Evolutionary conservation across 2,888 invertebrate genomes (phyloP).

Genomic region (Odontomyia ornata): DNA sequence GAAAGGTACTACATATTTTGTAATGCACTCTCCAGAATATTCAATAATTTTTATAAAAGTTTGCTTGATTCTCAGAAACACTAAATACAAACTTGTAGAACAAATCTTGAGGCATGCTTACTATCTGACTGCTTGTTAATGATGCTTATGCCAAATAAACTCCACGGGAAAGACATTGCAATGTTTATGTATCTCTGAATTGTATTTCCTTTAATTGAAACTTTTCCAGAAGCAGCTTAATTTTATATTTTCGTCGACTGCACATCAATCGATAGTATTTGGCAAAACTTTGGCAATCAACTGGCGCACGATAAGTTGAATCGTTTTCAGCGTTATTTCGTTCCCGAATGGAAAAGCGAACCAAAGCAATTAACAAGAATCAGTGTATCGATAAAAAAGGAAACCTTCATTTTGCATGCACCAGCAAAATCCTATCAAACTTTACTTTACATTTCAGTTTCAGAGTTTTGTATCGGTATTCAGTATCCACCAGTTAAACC

Average conservation of each 20-base stretch:
- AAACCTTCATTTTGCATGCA: background rate
- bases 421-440: conserved; percentile 32
- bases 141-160: no score
- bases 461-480: background rate
- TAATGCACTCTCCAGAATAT: no score
- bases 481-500: background rate
- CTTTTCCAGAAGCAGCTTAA: no score
- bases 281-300: conserved; percentile 7
- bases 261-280: background rate
- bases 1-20: no score
- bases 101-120: no score
- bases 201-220: no score
- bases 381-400: background rate
- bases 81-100: no score
- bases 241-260: background rate
- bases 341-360: conserved; percentile 20
- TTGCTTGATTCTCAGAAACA: no score
- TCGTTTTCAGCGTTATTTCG: conserved; percentile 14
- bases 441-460: background rate
- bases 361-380: conserved; percentile 19
- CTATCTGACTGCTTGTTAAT: no score
- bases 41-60: no score
- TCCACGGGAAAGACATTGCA: no score
- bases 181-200: no score
- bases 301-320: background rate